Evolutionary conservation across 2,888 invertebrate species (phyloP).

Genomic region (Eristalinus aeneus): DNA sequence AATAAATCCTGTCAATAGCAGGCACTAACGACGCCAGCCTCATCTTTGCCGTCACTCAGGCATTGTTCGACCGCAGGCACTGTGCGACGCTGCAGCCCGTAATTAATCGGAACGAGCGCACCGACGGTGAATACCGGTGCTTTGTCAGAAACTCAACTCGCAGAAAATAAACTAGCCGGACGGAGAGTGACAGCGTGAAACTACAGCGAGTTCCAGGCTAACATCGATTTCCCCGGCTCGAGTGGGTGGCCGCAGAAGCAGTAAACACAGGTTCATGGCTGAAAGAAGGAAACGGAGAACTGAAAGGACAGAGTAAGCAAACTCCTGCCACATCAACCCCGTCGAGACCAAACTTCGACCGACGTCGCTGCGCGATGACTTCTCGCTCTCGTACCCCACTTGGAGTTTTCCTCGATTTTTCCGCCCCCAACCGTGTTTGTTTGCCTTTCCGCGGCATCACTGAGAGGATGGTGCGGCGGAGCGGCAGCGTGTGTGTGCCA

Average conservation of each 20-base stretch:
- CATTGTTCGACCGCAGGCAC: not conserved
- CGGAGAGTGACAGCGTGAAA: not conserved
- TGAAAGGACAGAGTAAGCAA: not conserved
- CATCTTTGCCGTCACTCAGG: slow-evolving; percentile 5
- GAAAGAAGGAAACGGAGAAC: not conserved
- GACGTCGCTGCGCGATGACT: slow-evolving; percentile 8
- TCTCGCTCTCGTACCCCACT: not conserved
- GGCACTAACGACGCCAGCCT: slow-evolving; percentile 16
- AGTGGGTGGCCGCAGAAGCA: not conserved
- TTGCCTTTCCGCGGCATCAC: not conserved
- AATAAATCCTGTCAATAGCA: slow-evolving; percentile 51
- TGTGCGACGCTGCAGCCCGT: not conserved
- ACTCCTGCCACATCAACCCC: not conserved
- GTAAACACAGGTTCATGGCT: not conserved
- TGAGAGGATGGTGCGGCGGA: not conserved
- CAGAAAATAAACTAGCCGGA: not conserved
- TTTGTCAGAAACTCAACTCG: slow-evolving; percentile 1
- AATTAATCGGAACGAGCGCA: slow-evolving; percentile 53
- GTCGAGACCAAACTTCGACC: not conserved
- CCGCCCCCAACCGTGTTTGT: not conserved
- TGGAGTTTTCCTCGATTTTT: not conserved
- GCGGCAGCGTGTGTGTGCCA: not conserved
- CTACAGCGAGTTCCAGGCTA: not conserved
- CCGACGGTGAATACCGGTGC: slow-evolving; percentile 9
- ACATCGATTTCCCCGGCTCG: slow-evolving; percentile 1